Base-by-base conservation (phyloP, 2,888 invertebrate genomes). In the Xestoiulus laeticollis region DNA sequence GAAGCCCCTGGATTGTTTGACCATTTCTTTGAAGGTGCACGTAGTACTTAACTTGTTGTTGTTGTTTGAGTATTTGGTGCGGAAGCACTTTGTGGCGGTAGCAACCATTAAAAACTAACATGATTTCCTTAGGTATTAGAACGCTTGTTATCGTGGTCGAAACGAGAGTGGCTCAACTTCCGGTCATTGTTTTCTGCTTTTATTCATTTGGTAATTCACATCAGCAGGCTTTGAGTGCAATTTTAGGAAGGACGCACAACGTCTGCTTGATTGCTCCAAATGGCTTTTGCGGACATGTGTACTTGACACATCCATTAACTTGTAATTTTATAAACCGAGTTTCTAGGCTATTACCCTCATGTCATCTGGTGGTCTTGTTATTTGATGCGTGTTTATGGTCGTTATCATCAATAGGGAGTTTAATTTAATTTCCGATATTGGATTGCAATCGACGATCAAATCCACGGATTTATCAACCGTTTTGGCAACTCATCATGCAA, bases 141-240 rank as follows among this genome's bases (percentile, higher is more conserved):
- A 78, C 30, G 78, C 78, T 26, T 78, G 78, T 78, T 78, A 78
- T 78, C 78, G 78, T 32, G 78, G 78, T 32, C 30, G 30, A 78
- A 78, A 78, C 78, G 78, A 78, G 78, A 78, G 78, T 78, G 78
- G 78, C 78, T 32, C 78, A 78, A 78, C 78, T 78, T 78, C 78
- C 78, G 78, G 78, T 32, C 78, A 78, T 78, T 78, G 78, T 78
- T 78, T 78, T 78, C 78, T 78, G 78, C 78, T 78, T 78, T 78
- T 78, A 78, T 78, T 78, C 78, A 78, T 78, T 78, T 26, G 78
- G 78, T 78, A 78, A 78, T 78, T 30, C 78, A 78, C 78, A 32
- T 78, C 78, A 78, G 1, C 30, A 30, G 78, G 78, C 30, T 78
- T n/a, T 78, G 78, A 78, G 78, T 78, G 78, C 78, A 78, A 78